These are phyloP conservation scores for Gyps fulvus DNA, from an alignment of 2,113 vertebrate genomes.

Conservation along the genomic window DNA sequence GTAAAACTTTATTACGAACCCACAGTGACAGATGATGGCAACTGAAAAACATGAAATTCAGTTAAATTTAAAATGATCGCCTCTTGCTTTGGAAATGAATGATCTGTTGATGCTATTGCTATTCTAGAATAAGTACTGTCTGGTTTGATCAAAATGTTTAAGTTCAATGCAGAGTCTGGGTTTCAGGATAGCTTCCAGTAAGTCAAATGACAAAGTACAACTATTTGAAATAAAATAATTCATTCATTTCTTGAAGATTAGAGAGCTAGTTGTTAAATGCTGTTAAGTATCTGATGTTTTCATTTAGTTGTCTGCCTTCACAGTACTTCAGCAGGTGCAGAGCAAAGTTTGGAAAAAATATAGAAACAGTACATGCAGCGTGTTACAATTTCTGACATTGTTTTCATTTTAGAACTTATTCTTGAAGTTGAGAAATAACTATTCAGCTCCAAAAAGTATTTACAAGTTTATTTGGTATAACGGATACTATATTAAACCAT, in stretches of 20 bases:
- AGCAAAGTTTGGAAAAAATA: not conserved
- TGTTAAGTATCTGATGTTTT: not conserved
- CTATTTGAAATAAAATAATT: not conserved
- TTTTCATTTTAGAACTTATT: not conserved
- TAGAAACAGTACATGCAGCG: accelerated
- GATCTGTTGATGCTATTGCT: not conserved
- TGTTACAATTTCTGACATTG: not conserved
- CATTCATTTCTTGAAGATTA: not conserved
- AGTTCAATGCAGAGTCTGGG: not conserved
- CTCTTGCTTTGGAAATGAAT: not conserved
- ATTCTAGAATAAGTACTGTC: not conserved
- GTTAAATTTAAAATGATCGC: not conserved
- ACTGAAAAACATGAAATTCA: not conserved
- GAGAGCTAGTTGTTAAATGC: not conserved
- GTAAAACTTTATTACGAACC: not conserved
- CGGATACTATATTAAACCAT: not conserved
- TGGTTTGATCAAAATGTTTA: not conserved
- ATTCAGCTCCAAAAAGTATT: not conserved
- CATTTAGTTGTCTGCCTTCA: not conserved
- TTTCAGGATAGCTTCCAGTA: not conserved
- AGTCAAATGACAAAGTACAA: not conserved
- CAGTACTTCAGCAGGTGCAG: not conserved
- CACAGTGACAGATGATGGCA: not conserved
- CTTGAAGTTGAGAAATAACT: not conserved
- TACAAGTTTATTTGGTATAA: not conserved